Percentiles rank a stretch among this genome's conserved stretches.
phyloP scores from a whole-genome alignment of 2,113 vertebrate genomes.

The Alligator sinensis region DNA sequence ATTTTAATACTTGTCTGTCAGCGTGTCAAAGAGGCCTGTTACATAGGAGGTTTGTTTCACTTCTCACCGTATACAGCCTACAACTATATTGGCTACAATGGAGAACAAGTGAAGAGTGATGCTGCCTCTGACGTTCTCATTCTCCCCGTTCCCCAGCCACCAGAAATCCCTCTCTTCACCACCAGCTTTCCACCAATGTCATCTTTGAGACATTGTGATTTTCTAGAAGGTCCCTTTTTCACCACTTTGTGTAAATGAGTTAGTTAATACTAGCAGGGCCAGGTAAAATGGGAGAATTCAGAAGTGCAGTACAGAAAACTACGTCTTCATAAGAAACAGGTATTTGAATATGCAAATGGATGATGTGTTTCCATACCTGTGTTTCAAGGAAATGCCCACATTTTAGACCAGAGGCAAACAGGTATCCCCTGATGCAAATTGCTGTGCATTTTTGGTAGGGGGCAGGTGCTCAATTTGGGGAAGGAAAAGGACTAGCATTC shows the following conservation, averaged over 20 bases:
- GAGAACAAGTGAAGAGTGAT: no score
- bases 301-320: not conserved
- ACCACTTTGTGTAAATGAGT: not conserved
- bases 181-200: not conserved
- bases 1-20: not conserved
- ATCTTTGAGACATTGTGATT: not conserved
- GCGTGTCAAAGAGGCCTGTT: not conserved
- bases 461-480: not conserved
- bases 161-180: not conserved
- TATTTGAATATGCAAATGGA: not conserved
- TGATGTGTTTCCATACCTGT: not conserved
- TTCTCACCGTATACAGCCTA: no score
- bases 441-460: not conserved
- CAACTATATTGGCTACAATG: not conserved
- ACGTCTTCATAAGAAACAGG: not conserved
- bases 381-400: not conserved
- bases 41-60: not conserved
- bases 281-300: not conserved
- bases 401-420: not conserved
- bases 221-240: not conserved
- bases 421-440: no score
- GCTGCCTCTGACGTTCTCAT: not conserved
- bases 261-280: not conserved
- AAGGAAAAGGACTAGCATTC: not conserved
- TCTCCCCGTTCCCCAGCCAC: not conserved